Evolutionary conservation across 2,888 invertebrate species (phyloP).

Genomic region (Digitonthophagus gazella): DNA sequence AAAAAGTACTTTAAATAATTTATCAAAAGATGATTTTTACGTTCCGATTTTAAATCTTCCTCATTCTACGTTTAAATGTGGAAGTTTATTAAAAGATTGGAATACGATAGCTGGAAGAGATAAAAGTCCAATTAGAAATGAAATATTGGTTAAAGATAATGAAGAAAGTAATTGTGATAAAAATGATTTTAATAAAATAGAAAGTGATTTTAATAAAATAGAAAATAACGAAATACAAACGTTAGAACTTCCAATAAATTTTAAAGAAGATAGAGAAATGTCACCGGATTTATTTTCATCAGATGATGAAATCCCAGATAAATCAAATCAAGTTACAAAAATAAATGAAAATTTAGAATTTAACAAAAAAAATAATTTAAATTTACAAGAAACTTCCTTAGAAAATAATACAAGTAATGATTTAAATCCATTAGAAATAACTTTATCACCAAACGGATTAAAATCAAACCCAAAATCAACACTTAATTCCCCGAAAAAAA

Average conservation of each 20-base stretch:
- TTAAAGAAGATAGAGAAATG: conserved; percentile 20
- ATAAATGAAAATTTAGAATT: conserved; percentile 15
- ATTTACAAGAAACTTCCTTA: too few relatives aligned
- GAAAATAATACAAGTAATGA: not conserved
- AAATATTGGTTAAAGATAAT: not conserved
- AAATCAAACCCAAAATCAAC: not conserved
- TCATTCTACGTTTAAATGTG: conserved; percentile 47
- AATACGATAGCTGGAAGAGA: conserved; percentile 63
- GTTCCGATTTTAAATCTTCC: conserved; percentile 45
- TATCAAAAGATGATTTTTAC: conserved; percentile 33
- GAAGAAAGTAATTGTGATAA: not conserved
- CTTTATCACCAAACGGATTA: not conserved
- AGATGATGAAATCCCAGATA: conserved; percentile 34
- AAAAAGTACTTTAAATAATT: conserved; percentile 21
- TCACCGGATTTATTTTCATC: conserved; percentile 46
- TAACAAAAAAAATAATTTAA: too few relatives aligned
- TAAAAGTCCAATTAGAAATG: conserved; percentile 51
- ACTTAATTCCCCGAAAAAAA: conserved; percentile 9
- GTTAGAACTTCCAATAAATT: too few relatives aligned
- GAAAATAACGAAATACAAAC: too few relatives aligned
- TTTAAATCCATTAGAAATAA: conserved; percentile 8
- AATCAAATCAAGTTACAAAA: conserved; percentile 3
- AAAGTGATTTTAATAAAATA: not conserved
- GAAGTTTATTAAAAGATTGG: conserved; percentile 62
- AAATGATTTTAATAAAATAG: conserved; percentile 6